phyloP scores from a whole-genome alignment of 2,888 invertebrate genomes.

The Slavum lentiscoides region DNA sequence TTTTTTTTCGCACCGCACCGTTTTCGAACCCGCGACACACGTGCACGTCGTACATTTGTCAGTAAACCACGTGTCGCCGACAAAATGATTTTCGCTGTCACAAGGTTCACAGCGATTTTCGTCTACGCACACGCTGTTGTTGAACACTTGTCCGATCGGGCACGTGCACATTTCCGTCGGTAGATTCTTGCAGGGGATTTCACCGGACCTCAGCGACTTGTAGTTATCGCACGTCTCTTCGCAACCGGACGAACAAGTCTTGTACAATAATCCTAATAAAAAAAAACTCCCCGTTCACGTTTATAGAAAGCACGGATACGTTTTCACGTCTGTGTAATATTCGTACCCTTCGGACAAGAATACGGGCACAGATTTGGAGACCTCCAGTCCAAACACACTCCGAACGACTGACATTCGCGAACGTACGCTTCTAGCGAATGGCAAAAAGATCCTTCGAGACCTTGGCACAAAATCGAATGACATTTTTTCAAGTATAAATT shows the following conservation, averaged over 20 bases:
- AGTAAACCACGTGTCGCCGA: slow-evolving; percentile 71
- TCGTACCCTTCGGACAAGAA: slow-evolving; percentile 63
- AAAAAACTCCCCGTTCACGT: too few species aligned
- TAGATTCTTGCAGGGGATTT: slow-evolving; percentile 61
- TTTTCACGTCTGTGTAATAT: background rate
- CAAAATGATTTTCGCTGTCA: slow-evolving; percentile 71
- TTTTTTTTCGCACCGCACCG: slow-evolving; percentile 68
- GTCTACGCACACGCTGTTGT: slow-evolving; percentile 74
- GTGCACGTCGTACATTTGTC: slow-evolving; percentile 76
- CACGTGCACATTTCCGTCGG: slow-evolving; percentile 83
- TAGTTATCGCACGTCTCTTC: slow-evolving; percentile 70
- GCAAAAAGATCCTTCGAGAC: slow-evolving; percentile 67
- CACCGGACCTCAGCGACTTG: slow-evolving; percentile 60
- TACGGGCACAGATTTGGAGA: slow-evolving; percentile 68
- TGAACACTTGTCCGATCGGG: slow-evolving; percentile 72
- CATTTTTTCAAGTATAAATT: slow-evolving; percentile 69
- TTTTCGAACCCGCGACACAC: slow-evolving; percentile 63
- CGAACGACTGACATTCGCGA: slow-evolving; percentile 70
- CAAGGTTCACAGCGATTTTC: slow-evolving; percentile 72
- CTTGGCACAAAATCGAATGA: slow-evolving; percentile 69
- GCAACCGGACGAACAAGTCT: slow-evolving; percentile 67
- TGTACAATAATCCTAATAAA: slow-evolving; percentile 61
- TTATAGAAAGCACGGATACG: too few species aligned
- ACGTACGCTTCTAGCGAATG: slow-evolving; percentile 73
- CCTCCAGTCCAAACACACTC: slow-evolving; percentile 78